A percentile compares a stretch with the other conserved stretches of the same genome.
Evolutionary conservation across 2,888 invertebrate genomes (phyloP).

Genomic region (Myopa tessellatipennis): DNA sequence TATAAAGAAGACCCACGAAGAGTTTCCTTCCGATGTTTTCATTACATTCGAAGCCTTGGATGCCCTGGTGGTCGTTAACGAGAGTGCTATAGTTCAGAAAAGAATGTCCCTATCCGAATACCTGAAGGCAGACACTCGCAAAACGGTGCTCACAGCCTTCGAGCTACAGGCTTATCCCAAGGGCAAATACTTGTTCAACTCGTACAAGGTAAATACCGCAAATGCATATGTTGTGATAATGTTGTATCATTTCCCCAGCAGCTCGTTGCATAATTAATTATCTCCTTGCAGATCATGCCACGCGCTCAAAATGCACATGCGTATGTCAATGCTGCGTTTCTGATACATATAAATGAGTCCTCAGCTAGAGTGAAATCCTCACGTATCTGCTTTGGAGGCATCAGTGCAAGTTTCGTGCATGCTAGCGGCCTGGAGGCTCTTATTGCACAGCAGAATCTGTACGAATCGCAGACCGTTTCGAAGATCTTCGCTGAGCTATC

Average conservation of each 20-base stretch:
- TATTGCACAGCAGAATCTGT: slow-evolving; percentile 68
- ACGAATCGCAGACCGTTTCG: slow-evolving; percentile 66
- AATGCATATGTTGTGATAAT: neutral
- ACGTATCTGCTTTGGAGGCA: slow-evolving; percentile 75
- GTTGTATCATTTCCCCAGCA: neutral
- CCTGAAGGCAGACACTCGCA: slow-evolving; percentile 34
- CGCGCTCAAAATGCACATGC: slow-evolving; percentile 81
- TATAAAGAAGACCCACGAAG: slow-evolving; percentile 73
- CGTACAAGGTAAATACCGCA: slow-evolving; percentile 46
- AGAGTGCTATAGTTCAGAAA: slow-evolving; percentile 57
- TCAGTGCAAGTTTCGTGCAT: slow-evolving; percentile 70
- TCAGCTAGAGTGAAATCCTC: slow-evolving; percentile 66
- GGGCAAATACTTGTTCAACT: slow-evolving; percentile 46
- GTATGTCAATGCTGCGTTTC: slow-evolving; percentile 79
- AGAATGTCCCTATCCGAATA: slow-evolving; percentile 43
- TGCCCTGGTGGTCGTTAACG: slow-evolving; percentile 68
- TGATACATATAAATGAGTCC: slow-evolving; percentile 71
- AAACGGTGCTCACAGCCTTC: slow-evolving; percentile 45
- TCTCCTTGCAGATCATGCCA: slow-evolving; percentile 72
- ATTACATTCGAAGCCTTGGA: slow-evolving; percentile 66
- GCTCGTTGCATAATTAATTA: neutral
- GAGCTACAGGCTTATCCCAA: slow-evolving; percentile 46
- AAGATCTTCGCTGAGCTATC: slow-evolving; percentile 70
- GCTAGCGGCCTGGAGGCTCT: slow-evolving; percentile 72
- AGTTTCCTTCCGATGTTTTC: slow-evolving; percentile 79